Conservation (phyloP, 1,140 invertebrate species). For the Geopemphigus sp. region DNA sequence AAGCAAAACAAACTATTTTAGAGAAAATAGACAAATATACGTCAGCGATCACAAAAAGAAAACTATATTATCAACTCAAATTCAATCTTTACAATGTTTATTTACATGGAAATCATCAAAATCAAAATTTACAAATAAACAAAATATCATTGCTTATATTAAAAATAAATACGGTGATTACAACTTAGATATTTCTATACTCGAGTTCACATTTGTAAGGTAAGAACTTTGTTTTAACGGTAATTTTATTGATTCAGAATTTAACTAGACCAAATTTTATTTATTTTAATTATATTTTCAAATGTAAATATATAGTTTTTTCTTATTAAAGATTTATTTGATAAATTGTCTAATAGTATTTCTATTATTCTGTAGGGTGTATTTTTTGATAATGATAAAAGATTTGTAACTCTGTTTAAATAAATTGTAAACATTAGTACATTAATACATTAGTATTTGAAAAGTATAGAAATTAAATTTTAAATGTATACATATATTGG, state of each 20-base stretch:
- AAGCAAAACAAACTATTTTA: neutral
- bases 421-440: too few relatives aligned
- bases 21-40: neutral
- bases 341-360: neutral
- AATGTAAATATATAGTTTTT: too few relatives aligned
- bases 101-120: conserved; percentile 33
- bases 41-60: neutral
- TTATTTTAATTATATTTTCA: too few relatives aligned
- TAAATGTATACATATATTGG: neutral
- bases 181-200: conserved; percentile 20
- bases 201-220: conserved; percentile 44
- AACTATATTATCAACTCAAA: conserved; percentile 10
- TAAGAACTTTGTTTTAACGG: too few relatives aligned
- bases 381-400: too few relatives aligned
- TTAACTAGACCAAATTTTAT: too few relatives aligned
- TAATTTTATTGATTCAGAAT: too few relatives aligned
- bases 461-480: neutral
- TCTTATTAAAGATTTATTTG: neutral
- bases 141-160: conserved; percentile 4
- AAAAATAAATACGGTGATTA: conserved; percentile 33
- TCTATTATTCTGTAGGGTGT: too few relatives aligned
- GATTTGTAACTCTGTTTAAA: too few relatives aligned
- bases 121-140: neutral
- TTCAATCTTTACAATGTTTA: conserved; percentile 29
- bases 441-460: neutral